phyloP scores from a whole-genome alignment of 2,113 vertebrate genomes.

The Mirounga angustirostris region DNA sequence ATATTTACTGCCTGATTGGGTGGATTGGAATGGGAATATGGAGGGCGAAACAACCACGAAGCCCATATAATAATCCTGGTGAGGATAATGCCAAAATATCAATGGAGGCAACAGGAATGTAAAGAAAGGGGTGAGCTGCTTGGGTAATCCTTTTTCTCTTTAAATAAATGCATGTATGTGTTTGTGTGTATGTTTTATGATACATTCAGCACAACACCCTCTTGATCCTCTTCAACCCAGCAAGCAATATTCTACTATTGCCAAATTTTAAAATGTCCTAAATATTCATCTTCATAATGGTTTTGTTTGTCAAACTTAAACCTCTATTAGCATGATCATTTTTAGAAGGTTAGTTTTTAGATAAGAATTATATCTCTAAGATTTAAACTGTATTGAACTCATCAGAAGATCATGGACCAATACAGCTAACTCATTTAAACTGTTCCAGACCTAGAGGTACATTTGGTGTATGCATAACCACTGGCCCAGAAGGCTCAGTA shows the following conservation, averaged over 20 bases:
- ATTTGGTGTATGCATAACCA: not conserved
- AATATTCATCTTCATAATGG: not conserved
- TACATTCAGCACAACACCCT: not conserved
- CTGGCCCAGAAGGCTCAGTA: not conserved
- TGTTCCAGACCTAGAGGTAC: not conserved
- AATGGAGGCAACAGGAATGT: not conserved
- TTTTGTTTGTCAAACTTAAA: not conserved
- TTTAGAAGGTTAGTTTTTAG: conserved; percentile 18
- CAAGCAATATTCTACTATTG: not conserved
- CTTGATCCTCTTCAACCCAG: not conserved
- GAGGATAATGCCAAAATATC: not conserved
- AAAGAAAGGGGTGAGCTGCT: not conserved
- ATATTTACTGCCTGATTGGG: not conserved
- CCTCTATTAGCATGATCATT: not conserved
- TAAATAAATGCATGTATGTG: not conserved
- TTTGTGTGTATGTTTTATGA: not conserved
- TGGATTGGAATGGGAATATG: not conserved
- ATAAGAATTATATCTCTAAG: not conserved
- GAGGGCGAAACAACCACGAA: not conserved
- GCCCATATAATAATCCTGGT: no score
- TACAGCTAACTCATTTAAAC: not conserved
- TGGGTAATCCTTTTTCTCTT: not conserved
- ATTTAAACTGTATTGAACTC: not conserved
- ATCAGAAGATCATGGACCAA: not conserved
- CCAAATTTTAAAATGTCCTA: not conserved